Conservation (phyloP, 2,888 invertebrate genomes). For the Trachelus stipa region DNA sequence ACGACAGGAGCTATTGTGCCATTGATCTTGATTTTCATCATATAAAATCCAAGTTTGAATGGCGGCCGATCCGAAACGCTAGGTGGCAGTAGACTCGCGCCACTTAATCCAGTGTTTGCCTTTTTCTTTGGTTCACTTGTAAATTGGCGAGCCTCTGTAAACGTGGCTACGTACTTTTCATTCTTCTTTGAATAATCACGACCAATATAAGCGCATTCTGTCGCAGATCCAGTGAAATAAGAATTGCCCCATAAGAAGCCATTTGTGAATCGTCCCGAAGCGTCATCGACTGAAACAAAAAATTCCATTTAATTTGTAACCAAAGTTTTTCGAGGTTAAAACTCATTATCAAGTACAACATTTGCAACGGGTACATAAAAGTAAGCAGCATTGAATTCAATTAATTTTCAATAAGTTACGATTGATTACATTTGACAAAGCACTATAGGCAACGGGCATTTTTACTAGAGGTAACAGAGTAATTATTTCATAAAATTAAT, state of each 20-base stretch:
- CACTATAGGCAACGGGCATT: too few species aligned
- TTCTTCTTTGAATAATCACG: slow-evolving; percentile 36
- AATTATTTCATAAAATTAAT: too few species aligned
- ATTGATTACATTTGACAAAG: too few species aligned
- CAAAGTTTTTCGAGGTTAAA: too few species aligned
- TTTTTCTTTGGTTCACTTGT: slow-evolving; percentile 49
- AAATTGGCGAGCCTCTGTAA: slow-evolving; percentile 43
- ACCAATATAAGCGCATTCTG: slow-evolving; percentile 60
- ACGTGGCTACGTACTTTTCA: slow-evolving; percentile 27
- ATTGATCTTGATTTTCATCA: slow-evolving; percentile 58
- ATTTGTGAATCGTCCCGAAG: slow-evolving; percentile 63
- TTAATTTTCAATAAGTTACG: too few species aligned
- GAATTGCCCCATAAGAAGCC: slow-evolving; percentile 66
- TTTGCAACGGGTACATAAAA: too few species aligned
- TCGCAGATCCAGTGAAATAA: slow-evolving; percentile 63
- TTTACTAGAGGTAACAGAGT: too few species aligned
- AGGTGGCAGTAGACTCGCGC: slow-evolving; percentile 20
- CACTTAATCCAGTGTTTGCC: slow-evolving; percentile 40
- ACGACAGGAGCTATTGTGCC: slow-evolving; percentile 24
- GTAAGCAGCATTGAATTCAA: too few species aligned
- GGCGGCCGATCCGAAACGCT: slow-evolving; percentile 50
- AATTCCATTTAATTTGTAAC: neutral
- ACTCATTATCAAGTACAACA: too few species aligned
- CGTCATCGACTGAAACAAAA: slow-evolving; percentile 58
- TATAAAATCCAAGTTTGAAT: slow-evolving; percentile 60